Base-by-base conservation (phyloP, 2,888 invertebrate species). In the Apeira syringaria region DNA sequence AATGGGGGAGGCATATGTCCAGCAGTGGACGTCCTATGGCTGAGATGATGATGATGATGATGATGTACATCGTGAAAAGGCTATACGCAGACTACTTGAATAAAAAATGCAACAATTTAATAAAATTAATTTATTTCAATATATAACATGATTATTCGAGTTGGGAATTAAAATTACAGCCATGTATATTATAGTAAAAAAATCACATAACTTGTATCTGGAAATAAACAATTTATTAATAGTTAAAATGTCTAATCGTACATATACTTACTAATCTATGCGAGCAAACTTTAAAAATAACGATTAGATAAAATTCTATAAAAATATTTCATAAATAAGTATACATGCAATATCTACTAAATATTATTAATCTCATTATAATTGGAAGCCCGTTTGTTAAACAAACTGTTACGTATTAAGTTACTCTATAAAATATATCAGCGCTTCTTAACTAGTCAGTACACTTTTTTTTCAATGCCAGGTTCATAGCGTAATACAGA, bases 91-190 rank as follows among this genome's bases (percentile, higher is more conserved):
- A n/a, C n/a, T n/a, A n/a, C n/a, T n/a, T 15, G 15, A 2, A 15
- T 15, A 3, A 15, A 46, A 46, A 27, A 11, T 15, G 10, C 7
- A 17, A 13, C 4, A 22, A 4, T 10, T 40, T 34, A 25, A 40
- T 27, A 27, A 40, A 44, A 36, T 47, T 56, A 30, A 42, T 33
- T 47, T 64, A 55, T 50, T 48, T 36, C 8, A 34, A 34, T 47
- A 11, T 34, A 12, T 32, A 37, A 37, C 9, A 30, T 33, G 13
- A 18, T n/a, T 27, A 32, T n/a, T 24, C 13, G 2, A 32, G n/a
- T n/a, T 5, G 2, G 22, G 5, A 8, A 2, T 9, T 17, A 10
- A 1, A 8, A 18, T 32, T 22, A 12, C 20, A 32, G 9, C 12
- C 22, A 32, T 2, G 5, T 2, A 24, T 9, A 24, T 8, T 24